Evolutionary conservation across 2,113 vertebrate genomes (phyloP), one percentile per base, ranked within the genome.

Genomic region (Melanostigma gelatinosum): DNA sequence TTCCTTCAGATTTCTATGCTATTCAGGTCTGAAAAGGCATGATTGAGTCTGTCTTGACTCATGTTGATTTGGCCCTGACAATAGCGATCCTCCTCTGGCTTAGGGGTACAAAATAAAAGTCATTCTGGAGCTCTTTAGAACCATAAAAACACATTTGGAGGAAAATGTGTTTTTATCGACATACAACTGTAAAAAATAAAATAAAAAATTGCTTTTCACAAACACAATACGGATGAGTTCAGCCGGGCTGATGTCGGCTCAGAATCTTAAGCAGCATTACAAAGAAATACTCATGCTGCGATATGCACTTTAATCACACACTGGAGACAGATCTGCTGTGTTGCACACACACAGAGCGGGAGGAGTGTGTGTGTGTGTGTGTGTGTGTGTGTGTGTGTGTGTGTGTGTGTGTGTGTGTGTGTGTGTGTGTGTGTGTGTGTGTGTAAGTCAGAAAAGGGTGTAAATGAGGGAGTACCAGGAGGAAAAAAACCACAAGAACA

Each of bases 271-370:
- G 71, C 71, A 75, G 67, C 40, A 62, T 83, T 58, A 74, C 80
- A 91, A 80, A 78, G 75, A 80, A 80, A 75, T 40, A 71, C 36
- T 64, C 42, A 80, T 55, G 65, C 75, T 75, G 69, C 34, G 57
- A 78, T 82, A 72, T 69, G 61, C 48, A 83, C 67, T 83, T 85
- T 86, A 82, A 88, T 80, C 87, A 66, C 8, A 48, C 74, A 77
- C 77, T 38, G 46, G 66, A 91, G 81, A 79, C 57, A 24, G 60
- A 79, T 71, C 38, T 20, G 2, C 22, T 57, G 79, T 24, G 38
- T n/a, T 70, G 48, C 48, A 57, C n/a, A 57, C 54, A 55, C 20
- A 65, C 38, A 42, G 57, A 74, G 40, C 46, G 3, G 44, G 52
- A 65, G 55, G 57, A 60, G 69, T 58, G 72, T 50, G 61, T 60